A percentile compares a stretch with the other conserved stretches of the same genome.
Conservation (phyloP, 64 coral and sea anemone species). For the Actinia equina region DNA sequence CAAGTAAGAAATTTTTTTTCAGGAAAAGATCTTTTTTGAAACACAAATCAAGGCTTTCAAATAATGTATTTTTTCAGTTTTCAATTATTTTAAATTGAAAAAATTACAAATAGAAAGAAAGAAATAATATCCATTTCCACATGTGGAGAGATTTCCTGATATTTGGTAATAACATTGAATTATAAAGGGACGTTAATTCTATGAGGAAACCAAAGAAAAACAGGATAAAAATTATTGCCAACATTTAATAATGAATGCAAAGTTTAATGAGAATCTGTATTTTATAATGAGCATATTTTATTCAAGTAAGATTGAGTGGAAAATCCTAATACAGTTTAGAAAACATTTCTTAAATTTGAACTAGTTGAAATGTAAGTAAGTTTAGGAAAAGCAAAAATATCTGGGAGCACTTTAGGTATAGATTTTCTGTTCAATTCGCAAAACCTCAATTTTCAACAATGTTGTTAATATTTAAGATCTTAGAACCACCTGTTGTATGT, state of each 20-base stretch:
- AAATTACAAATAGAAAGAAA: neutral
- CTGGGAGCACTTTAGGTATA: neutral
- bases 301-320: neutral
- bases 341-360: neutral
- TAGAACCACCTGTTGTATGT: constrained; percentile 10
- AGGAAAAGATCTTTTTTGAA: neutral
- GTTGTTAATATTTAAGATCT: constrained; percentile 11
- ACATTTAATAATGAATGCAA: constrained; percentile 16
- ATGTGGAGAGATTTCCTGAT: neutral
- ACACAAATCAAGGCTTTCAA: neutral
- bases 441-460: neutral
- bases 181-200: neutral
- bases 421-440: neutral
- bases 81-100: constrained; percentile 1
- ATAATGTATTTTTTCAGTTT: neutral
- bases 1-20: neutral
- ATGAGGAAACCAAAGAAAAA: neutral
- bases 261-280: neutral
- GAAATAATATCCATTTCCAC: neutral
- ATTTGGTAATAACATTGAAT: constrained; percentile 1
- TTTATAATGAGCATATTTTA: neutral
- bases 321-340: neutral
- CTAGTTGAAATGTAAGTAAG: neutral
- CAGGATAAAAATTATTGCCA: neutral
- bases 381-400: neutral